These are phyloP conservation scores for Cathartes aura DNA, from an alignment of 2,113 vertebrate species.

Conservation along the genomic window DNA sequence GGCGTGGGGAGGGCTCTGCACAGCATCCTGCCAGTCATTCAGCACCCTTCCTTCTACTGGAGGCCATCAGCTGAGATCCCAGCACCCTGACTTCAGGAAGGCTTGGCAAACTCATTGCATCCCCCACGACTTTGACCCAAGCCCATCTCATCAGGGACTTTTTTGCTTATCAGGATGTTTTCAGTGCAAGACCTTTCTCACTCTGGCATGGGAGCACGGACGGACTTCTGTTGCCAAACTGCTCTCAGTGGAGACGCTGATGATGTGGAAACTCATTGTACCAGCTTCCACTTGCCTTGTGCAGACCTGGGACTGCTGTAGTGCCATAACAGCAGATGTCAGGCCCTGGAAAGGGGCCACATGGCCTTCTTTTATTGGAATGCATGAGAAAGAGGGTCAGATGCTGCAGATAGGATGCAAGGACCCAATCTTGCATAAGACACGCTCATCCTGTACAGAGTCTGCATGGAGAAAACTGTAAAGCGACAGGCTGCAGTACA, in stretches of 20 bases:
- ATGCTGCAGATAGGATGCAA: background rate
- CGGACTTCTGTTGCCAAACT: background rate
- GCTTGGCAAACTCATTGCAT: background rate
- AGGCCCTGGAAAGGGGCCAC: background rate
- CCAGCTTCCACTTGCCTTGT: background rate
- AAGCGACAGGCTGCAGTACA: background rate
- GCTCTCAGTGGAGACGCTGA: background rate
- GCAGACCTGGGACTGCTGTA: background rate
- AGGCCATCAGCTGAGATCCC: background rate
- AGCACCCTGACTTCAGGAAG: background rate
- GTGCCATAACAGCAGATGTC: background rate
- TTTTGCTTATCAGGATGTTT: background rate
- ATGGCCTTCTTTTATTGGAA: background rate
- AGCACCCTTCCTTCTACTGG: background rate
- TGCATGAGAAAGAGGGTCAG: background rate
- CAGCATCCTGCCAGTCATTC: background rate
- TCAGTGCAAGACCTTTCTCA: background rate
- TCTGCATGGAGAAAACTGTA: background rate
- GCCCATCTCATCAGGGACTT: background rate
- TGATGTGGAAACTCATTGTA: background rate
- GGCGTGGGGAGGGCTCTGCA: background rate
- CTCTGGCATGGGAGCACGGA: background rate
- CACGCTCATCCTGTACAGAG: background rate
- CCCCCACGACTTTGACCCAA: background rate
- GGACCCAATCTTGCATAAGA: background rate